These are phyloP conservation scores for Exaiptasia diaphana DNA, from an alignment of 64 coral and sea anemone genomes.

Conservation along the genomic window DNA sequence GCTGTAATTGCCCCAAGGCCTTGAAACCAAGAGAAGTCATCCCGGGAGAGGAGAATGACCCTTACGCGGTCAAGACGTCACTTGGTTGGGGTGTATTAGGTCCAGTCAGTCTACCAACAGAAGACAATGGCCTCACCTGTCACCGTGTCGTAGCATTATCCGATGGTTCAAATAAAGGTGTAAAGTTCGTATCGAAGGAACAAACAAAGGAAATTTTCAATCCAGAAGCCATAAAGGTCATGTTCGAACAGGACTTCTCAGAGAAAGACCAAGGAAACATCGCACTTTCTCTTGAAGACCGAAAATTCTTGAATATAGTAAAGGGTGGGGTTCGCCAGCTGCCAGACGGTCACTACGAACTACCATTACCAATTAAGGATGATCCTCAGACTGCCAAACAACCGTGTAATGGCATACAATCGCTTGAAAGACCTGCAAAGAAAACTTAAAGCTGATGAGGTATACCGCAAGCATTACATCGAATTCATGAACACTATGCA, in stretches of 20 bases:
- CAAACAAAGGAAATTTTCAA: constrained; percentile 25
- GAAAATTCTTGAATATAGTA: constrained; percentile 8
- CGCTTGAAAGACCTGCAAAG: background rate
- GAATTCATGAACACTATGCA: constrained; percentile 15
- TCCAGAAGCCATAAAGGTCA: constrained; percentile 15
- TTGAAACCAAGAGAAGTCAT: background rate
- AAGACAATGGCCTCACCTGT: constrained; percentile 3
- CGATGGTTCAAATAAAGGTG: background rate
- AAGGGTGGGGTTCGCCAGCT: background rate
- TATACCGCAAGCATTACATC: constrained; percentile 12
- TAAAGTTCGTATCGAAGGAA: background rate
- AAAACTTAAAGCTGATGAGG: background rate
- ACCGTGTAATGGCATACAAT: background rate
- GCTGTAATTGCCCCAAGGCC: constrained; percentile 1
- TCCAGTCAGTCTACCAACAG: background rate
- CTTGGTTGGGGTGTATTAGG: background rate
- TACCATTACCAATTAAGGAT: constrained; percentile 40
- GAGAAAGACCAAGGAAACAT: background rate
- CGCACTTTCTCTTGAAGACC: background rate
- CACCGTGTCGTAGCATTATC: background rate
- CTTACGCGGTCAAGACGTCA: background rate
- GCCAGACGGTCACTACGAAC: constrained; percentile 37
- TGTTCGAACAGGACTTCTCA: background rate
- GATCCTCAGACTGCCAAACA: constrained; percentile 1
- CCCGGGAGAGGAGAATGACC: background rate